Evolutionary conservation across 2,113 vertebrate genomes (phyloP).

Genomic region (Delphinapterus leucas): DNA sequence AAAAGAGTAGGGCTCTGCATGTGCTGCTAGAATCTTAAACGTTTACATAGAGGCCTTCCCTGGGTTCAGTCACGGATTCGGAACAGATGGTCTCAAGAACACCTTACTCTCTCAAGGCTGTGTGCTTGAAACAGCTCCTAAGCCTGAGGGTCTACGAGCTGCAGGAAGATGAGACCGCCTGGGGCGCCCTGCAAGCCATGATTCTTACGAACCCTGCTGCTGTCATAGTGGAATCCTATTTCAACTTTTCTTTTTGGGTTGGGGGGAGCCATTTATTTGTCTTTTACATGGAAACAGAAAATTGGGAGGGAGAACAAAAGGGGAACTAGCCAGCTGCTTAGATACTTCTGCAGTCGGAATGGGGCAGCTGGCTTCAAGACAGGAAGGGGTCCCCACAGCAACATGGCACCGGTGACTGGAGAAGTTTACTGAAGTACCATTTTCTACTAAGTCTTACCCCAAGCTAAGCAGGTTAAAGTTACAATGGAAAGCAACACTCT

Average conservation of each 20-base stretch:
- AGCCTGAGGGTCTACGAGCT: too few relatives aligned
- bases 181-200: accelerated
- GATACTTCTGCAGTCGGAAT: slow-evolving; percentile 26
- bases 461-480: slow-evolving; percentile 88
- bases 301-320: not conserved
- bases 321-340: not conserved
- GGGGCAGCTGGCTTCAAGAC: slow-evolving; percentile 22
- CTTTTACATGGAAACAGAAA: slow-evolving; percentile 51
- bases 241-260: too few relatives aligned
- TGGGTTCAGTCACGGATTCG: too few relatives aligned
- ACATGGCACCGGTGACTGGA: slow-evolving; percentile 58
- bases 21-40: too few relatives aligned
- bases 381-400: slow-evolving; percentile 17
- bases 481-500: slow-evolving; percentile 84
- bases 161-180: too few relatives aligned
- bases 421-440: slow-evolving; percentile 91
- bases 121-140: too few relatives aligned
- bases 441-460: slow-evolving; percentile 81
- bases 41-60: too few relatives aligned
- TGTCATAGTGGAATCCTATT: too few relatives aligned
- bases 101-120: too few relatives aligned
- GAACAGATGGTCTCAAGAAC: too few relatives aligned
- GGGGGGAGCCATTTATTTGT: slow-evolving; percentile 65
- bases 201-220: too few relatives aligned
- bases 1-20: too few relatives aligned